Evolutionary conservation across 37 sponge, comb jelly and placozoan species (phyloP), one percentile per base, ranked within the genome.

Genomic region (Amphimedon queenslandica): DNA sequence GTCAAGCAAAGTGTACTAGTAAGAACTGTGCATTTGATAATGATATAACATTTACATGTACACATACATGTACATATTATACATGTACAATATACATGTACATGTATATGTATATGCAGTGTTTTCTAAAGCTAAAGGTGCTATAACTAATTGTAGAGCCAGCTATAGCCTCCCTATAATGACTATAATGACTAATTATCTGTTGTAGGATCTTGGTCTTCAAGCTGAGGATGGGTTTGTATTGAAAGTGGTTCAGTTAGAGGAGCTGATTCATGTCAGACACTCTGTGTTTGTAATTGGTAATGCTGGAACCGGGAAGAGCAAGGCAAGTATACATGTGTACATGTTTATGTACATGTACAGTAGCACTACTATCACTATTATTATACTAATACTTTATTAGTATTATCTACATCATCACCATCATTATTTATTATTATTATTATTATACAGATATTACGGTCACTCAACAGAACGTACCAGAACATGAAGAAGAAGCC

Each of bases 211-310:
- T 16, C 80, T 90, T 18, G 92, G 85, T 2, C 56, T 97, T 37
- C 98, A 97, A 78, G 89, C 98, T 32, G 98, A 97, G 61, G 98
- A 97, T 53, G 75, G 84, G 47, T 97, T 97, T 82, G 84, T 93
- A n/a, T 84, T 97, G 60, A 97, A 97, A 70, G 87, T 97, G 8
- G 98, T 97, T 1, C 98, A 97, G 58, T 75, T 97, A 43, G 94
- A 97, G 40, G 98, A 97, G 77, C 81, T 97, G 37, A 55, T 86
- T 21, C 86, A 87, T 57, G 98, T 97, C 35, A 67, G 98, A 13
- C 98, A 97, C 58, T 97, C 98, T 42, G 87, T 97, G 58, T 93
- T 97, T 85, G 98, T 97, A 39, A 93, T 97, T 57, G 98, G 98
- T 32, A 88, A 82, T 77, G 94, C 98, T 73, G 98, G 98, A 0